These are phyloP conservation scores for Lamellibrachia columna DNA, from an alignment of 2,888 invertebrate species.

Conservation along the genomic window DNA sequence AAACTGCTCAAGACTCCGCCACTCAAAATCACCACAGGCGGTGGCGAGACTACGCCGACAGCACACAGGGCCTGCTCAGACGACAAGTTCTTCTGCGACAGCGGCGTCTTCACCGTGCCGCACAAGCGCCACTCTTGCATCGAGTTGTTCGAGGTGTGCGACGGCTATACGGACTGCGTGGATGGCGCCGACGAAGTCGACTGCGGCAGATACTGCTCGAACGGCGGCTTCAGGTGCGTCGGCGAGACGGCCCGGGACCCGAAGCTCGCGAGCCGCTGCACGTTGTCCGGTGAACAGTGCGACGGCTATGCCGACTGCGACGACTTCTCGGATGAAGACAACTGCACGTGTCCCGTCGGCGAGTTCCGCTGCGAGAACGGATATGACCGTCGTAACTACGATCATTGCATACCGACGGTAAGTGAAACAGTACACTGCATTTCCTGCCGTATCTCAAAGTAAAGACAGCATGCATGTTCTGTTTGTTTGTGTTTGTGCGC, in stretches of 20 bases:
- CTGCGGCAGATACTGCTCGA: conserved; percentile 30
- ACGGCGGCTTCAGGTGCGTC: conserved; percentile 35
- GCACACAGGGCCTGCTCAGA: conserved; percentile 14
- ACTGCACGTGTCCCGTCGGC: conserved; percentile 33
- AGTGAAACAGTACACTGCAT: not conserved
- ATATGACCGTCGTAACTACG: conserved; percentile 30
- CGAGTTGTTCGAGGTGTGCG: conserved; percentile 30
- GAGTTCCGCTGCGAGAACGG: conserved; percentile 39
- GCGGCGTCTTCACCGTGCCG: conserved; percentile 27
- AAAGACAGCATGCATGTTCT: no score
- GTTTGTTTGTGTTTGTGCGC: not conserved
- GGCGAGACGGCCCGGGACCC: conserved; percentile 27
- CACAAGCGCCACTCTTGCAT: conserved; percentile 25
- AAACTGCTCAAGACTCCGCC: not conserved
- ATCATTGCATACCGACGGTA: conserved; percentile 32
- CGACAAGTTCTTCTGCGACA: conserved; percentile 24
- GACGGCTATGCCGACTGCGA: conserved; percentile 36
- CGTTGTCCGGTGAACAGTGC: conserved; percentile 34
- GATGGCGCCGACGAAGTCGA: conserved; percentile 25
- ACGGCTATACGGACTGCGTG: conserved; percentile 34
- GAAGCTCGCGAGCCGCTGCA: conserved; percentile 29
- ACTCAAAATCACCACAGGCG: not conserved
- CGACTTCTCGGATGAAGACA: conserved; percentile 35
- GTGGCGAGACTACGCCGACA: not conserved
- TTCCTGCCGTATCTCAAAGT: not conserved